A percentile compares a stretch with the other conserved stretches of the same genome.
Conservation (phyloP, 2,113 vertebrate genomes). For the Bostrychus sinensis region DNA sequence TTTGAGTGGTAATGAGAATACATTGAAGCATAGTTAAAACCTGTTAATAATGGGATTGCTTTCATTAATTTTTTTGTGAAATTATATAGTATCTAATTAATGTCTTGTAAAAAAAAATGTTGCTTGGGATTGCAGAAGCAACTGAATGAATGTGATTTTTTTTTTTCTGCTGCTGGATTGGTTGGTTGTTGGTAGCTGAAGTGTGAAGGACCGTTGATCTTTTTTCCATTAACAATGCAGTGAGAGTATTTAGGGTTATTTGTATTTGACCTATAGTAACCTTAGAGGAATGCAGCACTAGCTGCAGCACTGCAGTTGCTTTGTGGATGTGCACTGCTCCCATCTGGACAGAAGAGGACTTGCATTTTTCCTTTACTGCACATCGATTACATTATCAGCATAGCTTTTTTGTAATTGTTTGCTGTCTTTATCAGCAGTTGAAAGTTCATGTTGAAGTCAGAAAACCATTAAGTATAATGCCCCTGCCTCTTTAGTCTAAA, state of each 20-base stretch:
- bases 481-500: not conserved
- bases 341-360: constrained; percentile 32
- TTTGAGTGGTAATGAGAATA: not conserved
- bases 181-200: not conserved
- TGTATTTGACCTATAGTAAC: constrained; percentile 82
- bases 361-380: constrained; percentile 11
- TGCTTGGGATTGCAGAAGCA: too few species aligned
- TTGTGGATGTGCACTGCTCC: constrained; percentile 41
- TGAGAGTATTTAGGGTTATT: constrained; percentile 72
- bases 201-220: constrained; percentile 39
- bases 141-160: too few species aligned
- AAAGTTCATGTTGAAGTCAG: not conserved
- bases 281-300: constrained; percentile 42
- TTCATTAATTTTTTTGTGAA: too few species aligned
- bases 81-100: too few species aligned
- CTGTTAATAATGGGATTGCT: too few species aligned
- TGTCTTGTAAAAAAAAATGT: too few species aligned
- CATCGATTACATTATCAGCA: not conserved
- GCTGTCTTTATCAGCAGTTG: not conserved
- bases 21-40: not conserved
- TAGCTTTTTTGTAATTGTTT: not conserved
- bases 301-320: constrained; percentile 24
- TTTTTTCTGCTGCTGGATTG: not conserved
- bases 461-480: not conserved
- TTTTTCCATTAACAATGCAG: constrained; percentile 31